These are phyloP conservation scores for Trachelus tabidus DNA, from an alignment of 2,888 invertebrate genomes.

Conservation along the genomic window DNA sequence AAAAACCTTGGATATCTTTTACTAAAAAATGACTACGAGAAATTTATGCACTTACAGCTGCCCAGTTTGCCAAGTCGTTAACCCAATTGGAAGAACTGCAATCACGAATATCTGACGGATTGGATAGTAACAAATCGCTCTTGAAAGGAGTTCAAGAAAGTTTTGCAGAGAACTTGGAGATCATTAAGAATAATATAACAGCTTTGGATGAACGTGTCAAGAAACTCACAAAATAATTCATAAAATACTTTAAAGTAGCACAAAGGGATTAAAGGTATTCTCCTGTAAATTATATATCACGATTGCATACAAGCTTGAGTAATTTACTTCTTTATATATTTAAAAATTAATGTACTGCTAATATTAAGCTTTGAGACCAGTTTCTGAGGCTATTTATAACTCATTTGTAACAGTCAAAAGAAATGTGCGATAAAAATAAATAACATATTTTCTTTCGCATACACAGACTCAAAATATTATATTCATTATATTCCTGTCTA, in stretches of 20 bases:
- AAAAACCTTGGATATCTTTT: slow-evolving; percentile 15
- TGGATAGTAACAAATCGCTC: slow-evolving; percentile 83
- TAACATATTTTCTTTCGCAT: background rate
- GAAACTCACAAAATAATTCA: slow-evolving; percentile 69
- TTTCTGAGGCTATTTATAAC: background rate
- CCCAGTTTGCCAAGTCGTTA: slow-evolving; percentile 87
- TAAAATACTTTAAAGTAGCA: slow-evolving; percentile 2
- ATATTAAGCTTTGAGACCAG: background rate
- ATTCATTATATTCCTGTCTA: background rate
- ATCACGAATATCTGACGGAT: slow-evolving; percentile 75
- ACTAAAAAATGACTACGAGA: background rate
- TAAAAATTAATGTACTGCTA: background rate
- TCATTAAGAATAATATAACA: slow-evolving; percentile 80
- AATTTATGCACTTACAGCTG: slow-evolving; percentile 72
- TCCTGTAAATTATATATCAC: background rate
- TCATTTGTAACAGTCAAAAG: background rate
- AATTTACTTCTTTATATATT: background rate
- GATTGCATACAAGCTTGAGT: background rate
- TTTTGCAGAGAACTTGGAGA: slow-evolving; percentile 82
- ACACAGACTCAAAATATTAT: background rate
- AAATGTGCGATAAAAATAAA: background rate
- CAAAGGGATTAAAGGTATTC: background rate
- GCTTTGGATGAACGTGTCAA: slow-evolving; percentile 80
- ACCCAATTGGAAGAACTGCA: slow-evolving; percentile 84
- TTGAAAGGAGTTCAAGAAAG: slow-evolving; percentile 84